phyloP scores from a whole-genome alignment of 2,113 vertebrate genomes.

The Jacana jacana region DNA sequence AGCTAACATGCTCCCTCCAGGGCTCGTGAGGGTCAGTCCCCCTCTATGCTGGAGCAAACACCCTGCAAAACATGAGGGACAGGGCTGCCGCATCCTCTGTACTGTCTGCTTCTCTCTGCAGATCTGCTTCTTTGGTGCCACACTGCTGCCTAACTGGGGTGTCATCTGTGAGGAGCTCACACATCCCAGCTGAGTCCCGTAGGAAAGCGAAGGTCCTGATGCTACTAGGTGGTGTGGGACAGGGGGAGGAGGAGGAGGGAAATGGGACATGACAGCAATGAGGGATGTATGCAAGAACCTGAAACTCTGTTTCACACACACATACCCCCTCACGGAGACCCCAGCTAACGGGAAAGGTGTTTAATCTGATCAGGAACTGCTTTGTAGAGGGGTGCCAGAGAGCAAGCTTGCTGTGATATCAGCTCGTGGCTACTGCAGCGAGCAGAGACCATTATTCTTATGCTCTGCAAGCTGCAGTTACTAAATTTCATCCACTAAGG shows the following conservation, averaged over 20 bases:
- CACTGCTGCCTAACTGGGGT: fast-evolving
- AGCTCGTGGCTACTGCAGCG: not conserved
- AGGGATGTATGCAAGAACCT: not conserved
- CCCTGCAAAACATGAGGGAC: fast-evolving
- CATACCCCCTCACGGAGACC: not conserved
- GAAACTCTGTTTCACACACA: not conserved
- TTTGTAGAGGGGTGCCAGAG: not conserved
- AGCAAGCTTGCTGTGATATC: not conserved
- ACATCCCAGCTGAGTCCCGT: not conserved
- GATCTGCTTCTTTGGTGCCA: not conserved
- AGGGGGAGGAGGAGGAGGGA: not conserved
- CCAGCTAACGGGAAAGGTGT: not conserved
- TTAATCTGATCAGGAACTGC: not conserved
- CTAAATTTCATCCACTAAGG: not conserved
- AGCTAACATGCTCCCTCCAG: fast-evolving
- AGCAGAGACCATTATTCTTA: not conserved
- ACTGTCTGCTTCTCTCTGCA: not conserved
- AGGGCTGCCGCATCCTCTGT: fast-evolving
- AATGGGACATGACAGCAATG: not conserved
- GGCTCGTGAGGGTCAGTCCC: fast-evolving
- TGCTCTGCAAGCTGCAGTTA: not conserved
- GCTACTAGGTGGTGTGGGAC: not conserved
- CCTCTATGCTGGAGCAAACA: fast-evolving
- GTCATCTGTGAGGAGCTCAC: not conserved
- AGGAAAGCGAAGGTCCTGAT: not conserved